Evolutionary conservation across 1,140 invertebrate species (phyloP), one percentile per base, ranked within the genome.

Genomic region (Zaprionus gabonicus): DNA sequence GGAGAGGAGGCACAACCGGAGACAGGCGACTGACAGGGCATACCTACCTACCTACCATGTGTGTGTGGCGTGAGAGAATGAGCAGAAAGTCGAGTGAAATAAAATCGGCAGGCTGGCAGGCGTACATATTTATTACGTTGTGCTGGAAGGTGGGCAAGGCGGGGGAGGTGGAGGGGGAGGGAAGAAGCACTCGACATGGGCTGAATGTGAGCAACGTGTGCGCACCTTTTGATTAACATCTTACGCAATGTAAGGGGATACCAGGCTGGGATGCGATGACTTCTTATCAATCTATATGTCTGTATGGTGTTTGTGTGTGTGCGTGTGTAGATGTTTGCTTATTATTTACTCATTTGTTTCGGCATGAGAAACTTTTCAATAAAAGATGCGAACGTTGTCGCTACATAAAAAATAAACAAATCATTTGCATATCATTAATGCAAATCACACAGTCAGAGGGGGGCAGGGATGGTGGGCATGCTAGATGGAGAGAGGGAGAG

Each of bases 401-500:
- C 72, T 75, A 69, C 72, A 78, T 51, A 70, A 76, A 78, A 86
- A 85, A 79, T 80, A 82, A 86, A 86, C 82, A 86, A 87, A 86
- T 86, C 73, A 86, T 86, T 86, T 86, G 76, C 82, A 86, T 86
- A 81, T 80, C 83, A 86, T 86, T 87, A 86, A 86, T 86, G 79
- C 76, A 85, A 86, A 86, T 86, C 79, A 75, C 49, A 41, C 55
- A 66, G 44, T 34, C 44, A 51, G 27, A 63, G 10, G 51, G 34
- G 1, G 27, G 27, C 5, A 10, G 27, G 7, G 15, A 36, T 28
- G 56, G 1, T 17, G 41, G 15, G n/a, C 10, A 41, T 41, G 13
- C 2, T 10, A 41, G 38, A 41, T 5, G 0, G 36, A 41, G 15
- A 41, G 15, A 41, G 31, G 9, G 31, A 3, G 31, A 3, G 3